Evolutionary conservation across 2,888 invertebrate genomes (phyloP).

Genomic region (Mellilla xanthometata): DNA sequence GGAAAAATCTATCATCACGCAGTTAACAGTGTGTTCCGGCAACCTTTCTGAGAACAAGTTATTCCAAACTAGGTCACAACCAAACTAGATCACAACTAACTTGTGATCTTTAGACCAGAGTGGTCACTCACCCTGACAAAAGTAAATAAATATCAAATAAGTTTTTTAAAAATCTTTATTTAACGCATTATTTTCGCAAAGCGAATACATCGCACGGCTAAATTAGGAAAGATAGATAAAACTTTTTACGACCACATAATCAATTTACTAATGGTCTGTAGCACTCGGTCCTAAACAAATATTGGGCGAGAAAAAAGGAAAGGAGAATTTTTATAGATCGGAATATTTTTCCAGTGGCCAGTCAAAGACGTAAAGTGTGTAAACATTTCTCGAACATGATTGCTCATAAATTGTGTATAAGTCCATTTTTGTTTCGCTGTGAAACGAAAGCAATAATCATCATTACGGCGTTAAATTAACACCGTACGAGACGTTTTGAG

Average conservation of each 20-base stretch:
- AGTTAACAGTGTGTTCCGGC: no score
- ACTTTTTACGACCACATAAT: slow-evolving; percentile 17
- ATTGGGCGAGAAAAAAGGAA: slow-evolving; percentile 13
- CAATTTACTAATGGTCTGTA: slow-evolving; percentile 21
- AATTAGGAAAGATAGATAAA: slow-evolving; percentile 8
- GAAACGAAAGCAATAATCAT: slow-evolving; percentile 19
- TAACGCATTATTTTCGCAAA: no score
- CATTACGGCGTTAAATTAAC: slow-evolving; percentile 17
- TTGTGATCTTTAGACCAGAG: no score
- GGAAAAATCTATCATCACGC: no score
- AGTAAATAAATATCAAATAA: no score
- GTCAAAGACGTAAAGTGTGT: not conserved
- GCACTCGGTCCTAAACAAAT: slow-evolving; percentile 19
- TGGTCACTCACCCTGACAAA: no score
- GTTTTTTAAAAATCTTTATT: no score
- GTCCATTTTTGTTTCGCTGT: not conserved
- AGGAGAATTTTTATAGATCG: slow-evolving; percentile 14
- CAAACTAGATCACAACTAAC: no score
- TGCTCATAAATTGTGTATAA: not conserved
- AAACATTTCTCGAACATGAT: slow-evolving; percentile 1
- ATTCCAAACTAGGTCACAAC: no score
- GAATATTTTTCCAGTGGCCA: slow-evolving; percentile 14
- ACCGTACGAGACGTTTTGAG: slow-evolving; percentile 21
- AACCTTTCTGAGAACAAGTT: no score
- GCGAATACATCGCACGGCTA: not conserved